Evolutionary conservation across 2,888 invertebrate species (phyloP).

Genomic region (Philereme transversata): DNA sequence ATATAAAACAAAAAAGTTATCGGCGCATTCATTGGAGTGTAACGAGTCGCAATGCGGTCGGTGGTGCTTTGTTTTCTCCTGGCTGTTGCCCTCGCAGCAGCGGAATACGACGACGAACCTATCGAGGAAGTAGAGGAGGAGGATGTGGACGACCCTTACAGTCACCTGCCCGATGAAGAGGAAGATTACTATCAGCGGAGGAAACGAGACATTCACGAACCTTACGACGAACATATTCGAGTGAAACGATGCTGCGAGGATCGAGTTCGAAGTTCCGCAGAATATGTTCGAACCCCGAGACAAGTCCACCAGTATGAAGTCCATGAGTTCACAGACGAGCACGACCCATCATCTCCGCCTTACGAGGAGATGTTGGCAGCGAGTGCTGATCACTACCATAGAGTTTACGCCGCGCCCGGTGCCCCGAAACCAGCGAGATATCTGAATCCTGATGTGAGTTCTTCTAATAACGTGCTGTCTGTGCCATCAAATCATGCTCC

Average conservation of each 20-base stretch:
- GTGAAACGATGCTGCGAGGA: conserved; percentile 60
- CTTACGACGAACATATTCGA: conserved; percentile 62
- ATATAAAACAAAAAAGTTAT: conserved; percentile 72
- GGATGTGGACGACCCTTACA: conserved; percentile 56
- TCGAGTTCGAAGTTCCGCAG: conserved; percentile 48
- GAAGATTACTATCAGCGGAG: conserved; percentile 46
- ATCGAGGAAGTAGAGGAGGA: conserved; percentile 28
- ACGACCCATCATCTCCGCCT: conserved; percentile 55
- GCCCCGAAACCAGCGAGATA: conserved; percentile 35
- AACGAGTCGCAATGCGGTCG: conserved; percentile 58
- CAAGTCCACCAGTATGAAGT: conserved; percentile 76
- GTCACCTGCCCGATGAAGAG: conserved; percentile 57
- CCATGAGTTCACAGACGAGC: conserved; percentile 66
- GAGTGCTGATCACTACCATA: conserved; percentile 75
- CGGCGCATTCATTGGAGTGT: conserved; percentile 57
- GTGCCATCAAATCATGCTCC: conserved; percentile 16
- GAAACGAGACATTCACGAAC: conserved; percentile 55
- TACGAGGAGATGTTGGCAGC: conserved; percentile 77
- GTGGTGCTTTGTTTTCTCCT: conserved; percentile 54
- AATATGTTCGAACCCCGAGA: conserved; percentile 55
- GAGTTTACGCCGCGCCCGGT: conserved; percentile 54
- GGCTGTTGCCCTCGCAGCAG: conserved; percentile 54
- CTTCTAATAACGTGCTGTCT: conserved; percentile 30
- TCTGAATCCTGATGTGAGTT: conserved; percentile 37
- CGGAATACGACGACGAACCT: conserved; percentile 19